Percentiles rank a stretch among this genome's conserved stretches.
Evolutionary conservation across 2,888 invertebrate genomes (phyloP).

Genomic region (Lacanobia wlatinum): DNA sequence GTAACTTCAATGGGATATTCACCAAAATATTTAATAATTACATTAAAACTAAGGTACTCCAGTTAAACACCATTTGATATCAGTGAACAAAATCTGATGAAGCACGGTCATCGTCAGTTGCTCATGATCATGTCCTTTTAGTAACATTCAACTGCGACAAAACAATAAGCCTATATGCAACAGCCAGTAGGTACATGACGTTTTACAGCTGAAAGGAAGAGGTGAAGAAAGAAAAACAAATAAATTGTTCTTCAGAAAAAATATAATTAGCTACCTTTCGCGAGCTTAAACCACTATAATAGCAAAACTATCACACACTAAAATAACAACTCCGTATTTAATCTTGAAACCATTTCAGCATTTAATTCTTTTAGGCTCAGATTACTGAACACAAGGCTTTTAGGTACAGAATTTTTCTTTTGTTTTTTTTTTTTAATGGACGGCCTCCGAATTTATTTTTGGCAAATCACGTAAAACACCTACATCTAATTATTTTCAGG

Average conservation of each 20-base stretch:
- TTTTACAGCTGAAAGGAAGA: too few species aligned
- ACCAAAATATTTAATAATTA: not conserved
- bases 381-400: not conserved
- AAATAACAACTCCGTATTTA: too few species aligned
- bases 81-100: conserved; percentile 12
- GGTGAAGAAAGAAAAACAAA: too few species aligned
- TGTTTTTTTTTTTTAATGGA: not conserved
- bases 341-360: too few species aligned
- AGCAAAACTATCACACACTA: too few species aligned
- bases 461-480: not conserved
- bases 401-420: not conserved
- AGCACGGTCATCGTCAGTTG: too few species aligned
- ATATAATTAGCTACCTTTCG: too few species aligned
- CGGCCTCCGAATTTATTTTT: conserved; percentile 16
- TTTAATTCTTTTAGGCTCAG: too few species aligned
- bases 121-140: not conserved
- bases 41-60: not conserved
- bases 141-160: not conserved
- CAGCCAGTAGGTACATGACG: too few species aligned
- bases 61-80: not conserved
- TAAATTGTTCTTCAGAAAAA: too few species aligned
- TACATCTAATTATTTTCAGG: conserved; percentile 20
- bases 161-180: not conserved
- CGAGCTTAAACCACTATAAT: too few species aligned
- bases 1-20: too few species aligned